A percentile compares a stretch with the other conserved stretches of the same genome.
Evolutionary conservation across 2,888 invertebrate genomes (phyloP).

Genomic region (Chromoteleia sp.): DNA sequence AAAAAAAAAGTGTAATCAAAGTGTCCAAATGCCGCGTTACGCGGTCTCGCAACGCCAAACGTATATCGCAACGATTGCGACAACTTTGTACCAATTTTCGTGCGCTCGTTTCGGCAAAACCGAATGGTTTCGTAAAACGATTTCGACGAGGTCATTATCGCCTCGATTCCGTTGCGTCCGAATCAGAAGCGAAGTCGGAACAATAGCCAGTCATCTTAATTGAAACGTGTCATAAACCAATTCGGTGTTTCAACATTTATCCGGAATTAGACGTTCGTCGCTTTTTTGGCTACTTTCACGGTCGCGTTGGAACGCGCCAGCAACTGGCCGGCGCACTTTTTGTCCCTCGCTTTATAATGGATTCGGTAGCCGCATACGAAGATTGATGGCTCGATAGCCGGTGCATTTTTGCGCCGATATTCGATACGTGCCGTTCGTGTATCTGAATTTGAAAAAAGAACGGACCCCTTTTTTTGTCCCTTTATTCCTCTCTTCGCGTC

Average conservation of each 20-base stretch:
- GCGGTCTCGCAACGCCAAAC: too few species aligned
- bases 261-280: constrained; percentile 58
- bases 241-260: constrained; percentile 57
- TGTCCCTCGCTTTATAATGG: constrained; percentile 57
- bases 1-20: too few species aligned
- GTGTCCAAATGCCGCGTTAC: too few species aligned
- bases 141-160: constrained; percentile 45
- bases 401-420: constrained; percentile 66
- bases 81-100: constrained; percentile 18
- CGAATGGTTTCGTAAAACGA: constrained; percentile 30
- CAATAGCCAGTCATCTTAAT: constrained; percentile 62
- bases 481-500: constrained; percentile 4
- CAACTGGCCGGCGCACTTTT: constrained; percentile 51
- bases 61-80: constrained; percentile 4
- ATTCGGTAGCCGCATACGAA: constrained; percentile 64
- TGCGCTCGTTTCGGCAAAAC: constrained; percentile 11
- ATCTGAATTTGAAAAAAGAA: constrained; percentile 55
- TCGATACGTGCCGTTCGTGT: constrained; percentile 63
- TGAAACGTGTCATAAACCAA: constrained; percentile 59
- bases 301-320: constrained; percentile 56
- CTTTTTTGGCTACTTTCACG: constrained; percentile 66
- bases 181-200: constrained; percentile 33
- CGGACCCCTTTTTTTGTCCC: not conserved
- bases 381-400: constrained; percentile 60
- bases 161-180: constrained; percentile 8